These are phyloP conservation scores for Scaptodrosophila latifasciaeformis DNA, from an alignment of 2,888 invertebrate species.

Conservation along the genomic window DNA sequence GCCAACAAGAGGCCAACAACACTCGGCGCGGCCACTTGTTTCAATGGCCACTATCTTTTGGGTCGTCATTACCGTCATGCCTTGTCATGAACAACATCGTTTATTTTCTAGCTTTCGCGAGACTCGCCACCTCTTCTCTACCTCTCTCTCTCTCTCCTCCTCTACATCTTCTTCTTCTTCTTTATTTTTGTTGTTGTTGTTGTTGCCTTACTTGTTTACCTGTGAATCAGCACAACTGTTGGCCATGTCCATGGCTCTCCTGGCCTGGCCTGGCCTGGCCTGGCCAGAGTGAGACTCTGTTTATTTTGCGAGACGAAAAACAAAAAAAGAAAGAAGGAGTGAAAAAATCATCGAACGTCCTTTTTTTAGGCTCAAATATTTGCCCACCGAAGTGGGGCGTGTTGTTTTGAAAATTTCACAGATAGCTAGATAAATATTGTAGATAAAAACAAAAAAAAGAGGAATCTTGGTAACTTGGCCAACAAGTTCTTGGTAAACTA, in stretches of 20 bases:
- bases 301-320: constrained; percentile 39
- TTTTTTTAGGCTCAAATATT: no score
- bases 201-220: constrained; percentile 17
- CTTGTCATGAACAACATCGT: constrained; percentile 66
- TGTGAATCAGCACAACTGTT: constrained; percentile 56
- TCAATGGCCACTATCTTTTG: not conserved
- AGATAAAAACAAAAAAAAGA: not conserved
- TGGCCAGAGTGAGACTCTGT: no score
- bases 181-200: not conserved
- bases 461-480: no score
- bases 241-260: constrained; percentile 13
- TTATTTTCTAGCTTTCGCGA: constrained; percentile 60
- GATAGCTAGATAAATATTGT: not conserved
- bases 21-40: not conserved
- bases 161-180: constrained; percentile 8
- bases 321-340: not conserved
- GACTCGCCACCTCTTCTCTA: constrained; percentile 18
- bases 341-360: no score
- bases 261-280: no score
- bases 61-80: constrained; percentile 61
- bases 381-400: no score
- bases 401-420: no score
- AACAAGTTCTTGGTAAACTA: no score
- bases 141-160: constrained; percentile 9
- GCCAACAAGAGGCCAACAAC: not conserved